Evolutionary conservation across 1,140 invertebrate genomes (phyloP).

Genomic region (Drosophila elegans): DNA sequence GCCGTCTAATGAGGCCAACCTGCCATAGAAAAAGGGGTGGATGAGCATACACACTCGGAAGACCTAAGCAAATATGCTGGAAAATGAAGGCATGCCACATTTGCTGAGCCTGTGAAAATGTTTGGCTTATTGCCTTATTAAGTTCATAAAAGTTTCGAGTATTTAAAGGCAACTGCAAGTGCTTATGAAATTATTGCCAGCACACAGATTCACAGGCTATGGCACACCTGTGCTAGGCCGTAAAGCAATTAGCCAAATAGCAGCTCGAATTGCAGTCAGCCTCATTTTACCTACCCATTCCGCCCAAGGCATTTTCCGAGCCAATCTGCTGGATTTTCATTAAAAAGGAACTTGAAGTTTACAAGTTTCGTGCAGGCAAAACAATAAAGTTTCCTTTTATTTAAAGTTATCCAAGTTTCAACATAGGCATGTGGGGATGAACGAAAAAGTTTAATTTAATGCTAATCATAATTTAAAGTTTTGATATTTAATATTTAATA

Average conservation of each 20-base stretch:
- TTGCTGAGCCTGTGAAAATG: slow-evolving; percentile 53
- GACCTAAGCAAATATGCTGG: slow-evolving; percentile 34
- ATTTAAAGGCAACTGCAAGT: slow-evolving; percentile 66
- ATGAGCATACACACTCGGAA: slow-evolving; percentile 19
- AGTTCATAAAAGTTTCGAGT: slow-evolving; percentile 70
- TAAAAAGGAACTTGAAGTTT: slow-evolving; percentile 48
- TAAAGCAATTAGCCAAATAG: slow-evolving; percentile 79
- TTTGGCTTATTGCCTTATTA: slow-evolving; percentile 75
- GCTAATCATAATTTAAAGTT: too few relatives aligned
- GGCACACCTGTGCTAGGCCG: slow-evolving; percentile 33
- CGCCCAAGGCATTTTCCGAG: slow-evolving; percentile 19
- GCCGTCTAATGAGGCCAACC: slow-evolving; percentile 70
- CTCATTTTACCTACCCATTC: background rate
- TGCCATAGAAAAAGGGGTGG: slow-evolving; percentile 45
- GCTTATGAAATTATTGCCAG: slow-evolving; percentile 59
- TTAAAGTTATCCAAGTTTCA: background rate
- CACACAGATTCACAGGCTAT: slow-evolving; percentile 15
- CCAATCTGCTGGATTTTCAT: slow-evolving; percentile 37
- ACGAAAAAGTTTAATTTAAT: too few relatives aligned
- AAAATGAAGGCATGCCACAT: slow-evolving; percentile 28
- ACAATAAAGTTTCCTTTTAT: slow-evolving; percentile 22
- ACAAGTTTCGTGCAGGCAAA: slow-evolving; percentile 36
- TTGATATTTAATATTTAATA: too few relatives aligned
- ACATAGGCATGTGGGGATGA: background rate
- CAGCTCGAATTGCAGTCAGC: slow-evolving; percentile 50